Base-by-base conservation (phyloP, 2,888 invertebrate species). In the Cacoxenus indagator region DNA sequence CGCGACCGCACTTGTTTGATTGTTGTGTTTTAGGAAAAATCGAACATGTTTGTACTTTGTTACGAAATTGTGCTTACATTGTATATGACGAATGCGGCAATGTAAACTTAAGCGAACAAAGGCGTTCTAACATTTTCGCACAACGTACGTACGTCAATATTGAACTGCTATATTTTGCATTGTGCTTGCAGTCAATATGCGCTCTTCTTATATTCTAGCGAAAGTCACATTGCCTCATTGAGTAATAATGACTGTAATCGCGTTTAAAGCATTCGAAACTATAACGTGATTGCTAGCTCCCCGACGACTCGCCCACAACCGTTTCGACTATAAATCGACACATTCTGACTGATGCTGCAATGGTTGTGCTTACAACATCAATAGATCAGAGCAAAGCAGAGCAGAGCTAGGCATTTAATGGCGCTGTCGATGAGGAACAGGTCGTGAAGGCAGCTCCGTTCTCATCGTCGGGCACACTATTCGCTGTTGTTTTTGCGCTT, bases 191-290 rank as follows among this genome's bases (percentile, higher is more conserved):
- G 37, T 1, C 2, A 37, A 37, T 11, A 2, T 0, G 14, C 0
- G 2, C 54, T 19, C 11, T 4, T 54, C 14, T 26, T 24, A 22
- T 54, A 24, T 54, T 77, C 76, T 76, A 77, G 75, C 73, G 73
- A 75, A 24, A 75, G 80, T 79, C 80, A 79, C 74, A 78, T 76
- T 76, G 75, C 71, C 48, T 59, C 31, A 75, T 80, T 80, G 77
- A 80, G 79, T 80, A 80, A 80, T 81, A 79, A n/a, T n/a, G n/a
- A 81, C 51, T 71, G 74, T 76, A 77, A 76, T 76, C 74, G 80
- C 76, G 76, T 48, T 64, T 24, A 22, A 64, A 64, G 5, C 73
- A 78, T 75, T 77, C 68, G 70, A 69, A 80, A 75, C 74, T 77
- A 75, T 71, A 80, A 81, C 81, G 80, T 81, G 80, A 77, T 80